phyloP scores from a whole-genome alignment of 2,888 invertebrate species.

The Scaptomyza cyrtandrae region DNA sequence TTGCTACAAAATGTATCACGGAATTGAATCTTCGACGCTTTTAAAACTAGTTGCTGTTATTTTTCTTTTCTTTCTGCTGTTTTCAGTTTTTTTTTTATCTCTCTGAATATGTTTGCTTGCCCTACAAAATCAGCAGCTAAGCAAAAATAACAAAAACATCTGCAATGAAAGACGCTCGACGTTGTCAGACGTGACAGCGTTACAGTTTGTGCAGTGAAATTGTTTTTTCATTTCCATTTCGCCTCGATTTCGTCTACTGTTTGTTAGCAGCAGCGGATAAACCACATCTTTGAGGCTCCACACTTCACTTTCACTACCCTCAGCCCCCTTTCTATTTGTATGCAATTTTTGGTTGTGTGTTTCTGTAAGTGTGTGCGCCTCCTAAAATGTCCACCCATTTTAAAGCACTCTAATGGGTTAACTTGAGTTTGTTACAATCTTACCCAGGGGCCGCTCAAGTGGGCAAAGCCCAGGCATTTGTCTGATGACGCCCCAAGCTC shows the following conservation, averaged over 20 bases:
- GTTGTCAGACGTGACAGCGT: constrained; percentile 68
- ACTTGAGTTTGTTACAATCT: constrained; percentile 77
- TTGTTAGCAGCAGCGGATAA: constrained; percentile 26
- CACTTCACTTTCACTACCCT: constrained; percentile 25
- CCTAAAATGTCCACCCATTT: constrained; percentile 5
- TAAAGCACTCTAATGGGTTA: constrained; percentile 74
- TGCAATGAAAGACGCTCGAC: neutral
- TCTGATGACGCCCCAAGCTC: constrained; percentile 51
- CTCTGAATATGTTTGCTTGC: constrained; percentile 79
- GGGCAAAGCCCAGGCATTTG: constrained; percentile 76
- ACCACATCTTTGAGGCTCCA: constrained; percentile 25
- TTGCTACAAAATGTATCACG: neutral
- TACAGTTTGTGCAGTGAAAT: constrained; percentile 66
- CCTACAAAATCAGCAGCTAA: constrained; percentile 66
- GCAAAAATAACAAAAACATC: constrained; percentile 43
- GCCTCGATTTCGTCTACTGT: constrained; percentile 36
- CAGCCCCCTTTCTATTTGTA: constrained; percentile 27
- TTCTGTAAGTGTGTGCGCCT: constrained; percentile 13
- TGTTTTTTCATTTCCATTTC: constrained; percentile 67
- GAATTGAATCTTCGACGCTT: neutral
- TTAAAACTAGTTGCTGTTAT: neutral
- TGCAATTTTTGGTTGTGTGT: constrained; percentile 40
- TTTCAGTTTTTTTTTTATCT: constrained; percentile 19
- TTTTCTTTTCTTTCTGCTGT: constrained; percentile 4
- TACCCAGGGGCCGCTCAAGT: constrained; percentile 65